Base-by-base conservation (phyloP, 2,888 invertebrate genomes). In the Halocaridina rubra region DNA sequence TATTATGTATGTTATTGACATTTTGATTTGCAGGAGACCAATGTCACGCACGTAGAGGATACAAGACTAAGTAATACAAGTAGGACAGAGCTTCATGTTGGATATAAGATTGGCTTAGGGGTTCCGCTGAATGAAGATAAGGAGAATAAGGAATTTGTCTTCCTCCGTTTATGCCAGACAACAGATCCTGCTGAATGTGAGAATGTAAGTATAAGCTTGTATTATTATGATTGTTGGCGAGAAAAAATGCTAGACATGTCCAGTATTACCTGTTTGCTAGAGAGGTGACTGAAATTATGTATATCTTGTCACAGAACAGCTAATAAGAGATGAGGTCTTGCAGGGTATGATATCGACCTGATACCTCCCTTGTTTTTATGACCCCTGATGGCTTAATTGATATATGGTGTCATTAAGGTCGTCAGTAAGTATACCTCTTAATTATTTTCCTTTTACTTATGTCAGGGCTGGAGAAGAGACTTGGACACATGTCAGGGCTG, bases 41-140 rank as follows among this genome's bases (percentile, higher is more conserved):
- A 81, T 67, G 22, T 24, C 27, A 81, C 80, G 5, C 64, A 81
- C 22, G 61, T 81, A 19, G 64, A 81, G 22, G 61, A 24, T 4
- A 16, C 39, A 8, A 29, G 64, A 27, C 74, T 81, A n/a, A 59
- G 67, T 10, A 5, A 46, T 33, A 19, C 59, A 19, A 22, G 8
- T 3, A 61, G 16, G 24, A 33, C 74, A 8, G 80, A 81, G 29
- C 74, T 81, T 7, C 24, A 33, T 39, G 22, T 24, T 46, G 80
- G 80, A 13, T 61, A 10, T 30, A 19, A 27, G 19, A 81, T 81
- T 61, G 80, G 80, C 24, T 61, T 81, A 27, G 80, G 80, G 16
- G 80, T 81, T n/a, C 80, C 80, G 3, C 80, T 81, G 24, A n/a
- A 8, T 10, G 27, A 46, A 39, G 59, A 61, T 46, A 72, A 27